Evolutionary conservation across 2,797 vertebrate species (phyloP), one percentile per base, ranked within the genome.

Genomic region (Loris lydekkerianus): DNA sequence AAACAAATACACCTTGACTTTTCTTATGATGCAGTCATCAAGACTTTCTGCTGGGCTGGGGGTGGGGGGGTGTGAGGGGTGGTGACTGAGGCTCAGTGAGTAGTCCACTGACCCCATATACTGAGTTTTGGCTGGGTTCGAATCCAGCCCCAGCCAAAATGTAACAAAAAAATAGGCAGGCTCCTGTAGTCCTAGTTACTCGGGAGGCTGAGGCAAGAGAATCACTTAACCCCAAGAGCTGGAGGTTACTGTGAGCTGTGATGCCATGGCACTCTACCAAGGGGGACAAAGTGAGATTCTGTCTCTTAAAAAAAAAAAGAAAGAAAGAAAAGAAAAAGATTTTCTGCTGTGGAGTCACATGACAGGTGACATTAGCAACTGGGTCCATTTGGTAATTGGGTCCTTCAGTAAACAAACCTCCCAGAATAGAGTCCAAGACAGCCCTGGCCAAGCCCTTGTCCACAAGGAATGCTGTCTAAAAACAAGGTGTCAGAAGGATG

Each of bases 291-390:
- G 49, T 53, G 14, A 53, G 49, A 53, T 13, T 14, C 3, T 53
- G 49, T 53, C 49, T 53, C 49, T 53, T 53, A 53, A 53, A 53
- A 53, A 53, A 13, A 49, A 49, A 46, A 10, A 46, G 9, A 46
- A 49, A 49, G 14, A 14, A 0, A 53, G 14, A 53, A 53, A 5
- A 15, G 14, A 53, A 53, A 53, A 84, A 60, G 86, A 29, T 63
- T n/a, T 89, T 94, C n/a, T 89, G 40, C 56, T 27, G 2, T 23
- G 27, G 25, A 95, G 7, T 70, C 77, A 77, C 18, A 15, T 76
- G 49, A 84, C 23, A 80, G 63, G 37, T 70, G 27, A 93, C 18
- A 72, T 96, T 75, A 11, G 80, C 61, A 93, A 65, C n/a, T 77
- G 37, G 34, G 18, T n/a, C 27, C 34, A 31, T 82, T 77, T 82